Base-by-base conservation (phyloP, 2,888 invertebrate genomes). In the Fragum sueziense region DNA sequence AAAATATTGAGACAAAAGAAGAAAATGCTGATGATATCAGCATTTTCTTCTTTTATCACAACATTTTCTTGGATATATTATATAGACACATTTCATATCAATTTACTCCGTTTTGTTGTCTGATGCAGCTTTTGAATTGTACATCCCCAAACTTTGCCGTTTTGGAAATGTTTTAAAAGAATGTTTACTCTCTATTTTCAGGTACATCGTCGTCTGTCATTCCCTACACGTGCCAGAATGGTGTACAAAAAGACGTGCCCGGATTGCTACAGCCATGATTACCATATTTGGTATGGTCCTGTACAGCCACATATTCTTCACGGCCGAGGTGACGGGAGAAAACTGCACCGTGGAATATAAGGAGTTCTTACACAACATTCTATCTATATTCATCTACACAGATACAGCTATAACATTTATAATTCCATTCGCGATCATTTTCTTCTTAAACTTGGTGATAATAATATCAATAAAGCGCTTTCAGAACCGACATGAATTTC, bases 181-280 rank as follows among this genome's bases (percentile, higher is more conserved):
- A n/a, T n/a, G n/a, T n/a, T n/a, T 29, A 17, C 20, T 33, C 34
- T 27, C 25, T 41, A 37, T 11, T 80, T 80, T 65, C 91, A 94
- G 97, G 17, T 97, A 96, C 91, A 95, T 97, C 4, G 97, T 97
- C 0, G 97, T 97, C 0, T 94, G 95, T 83, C 96, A 97, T 91
- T 97, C 97, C 0, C 92, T 97, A 70, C 95, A 94, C 57, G 86
- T 88, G 0, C 84, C 88, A 0, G 73, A 83, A 11, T 84, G 89
- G 75, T 88, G 90, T 75, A 89, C 88, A 31, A 86, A 80, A 61
- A 78, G 70, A 54, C 85, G 88, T 34, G 86, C 90, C 0, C 78
- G 86, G 9, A 71, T 84, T 4, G 85, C 88, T 2, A 85, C 89
- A 6, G 73, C 65, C 4, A 37, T 69, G 0, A 67, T 88, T 11